A percentile compares a stretch with the other conserved stretches of the same genome.
Conservation (phyloP, 2,113 vertebrate genomes). For the Danionella cerebrum region DNA sequence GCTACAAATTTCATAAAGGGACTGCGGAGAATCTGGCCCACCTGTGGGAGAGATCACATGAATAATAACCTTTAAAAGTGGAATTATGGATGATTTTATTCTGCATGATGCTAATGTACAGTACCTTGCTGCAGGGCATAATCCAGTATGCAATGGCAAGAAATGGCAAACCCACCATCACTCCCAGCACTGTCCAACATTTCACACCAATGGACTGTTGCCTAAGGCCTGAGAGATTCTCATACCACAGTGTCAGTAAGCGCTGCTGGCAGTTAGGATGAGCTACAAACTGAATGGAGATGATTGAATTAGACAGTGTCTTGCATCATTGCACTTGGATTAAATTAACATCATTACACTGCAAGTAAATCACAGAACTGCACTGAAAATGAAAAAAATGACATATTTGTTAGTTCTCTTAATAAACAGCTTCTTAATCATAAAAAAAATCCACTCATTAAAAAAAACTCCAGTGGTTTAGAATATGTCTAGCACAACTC, state of each 20-base stretch:
- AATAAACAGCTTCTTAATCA: too few relatives aligned
- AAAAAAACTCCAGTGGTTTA: too few relatives aligned
- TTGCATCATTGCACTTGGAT: too few relatives aligned
- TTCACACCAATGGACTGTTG: constrained; percentile 81
- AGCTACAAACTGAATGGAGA: constrained; percentile 74
- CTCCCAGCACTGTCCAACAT: constrained; percentile 79
- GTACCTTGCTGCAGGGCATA: constrained; percentile 81
- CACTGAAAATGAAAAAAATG: too few relatives aligned
- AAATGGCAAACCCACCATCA: constrained; percentile 76
- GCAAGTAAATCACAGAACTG: too few relatives aligned
- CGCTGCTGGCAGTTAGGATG: constrained; percentile 88
- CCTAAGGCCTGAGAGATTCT: constrained; percentile 78
- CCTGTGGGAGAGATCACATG: constrained; percentile 51
- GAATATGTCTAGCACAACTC: too few relatives aligned
- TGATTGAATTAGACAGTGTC: neutral
- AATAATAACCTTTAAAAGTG: neutral
- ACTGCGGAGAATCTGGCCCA: constrained; percentile 77
- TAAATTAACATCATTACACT: neutral
- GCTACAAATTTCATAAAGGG: constrained; percentile 89
- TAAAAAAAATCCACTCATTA: too few relatives aligned
- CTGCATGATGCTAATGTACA: neutral
- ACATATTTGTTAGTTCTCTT: too few relatives aligned
- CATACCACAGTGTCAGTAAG: constrained; percentile 83
- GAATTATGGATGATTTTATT: neutral
- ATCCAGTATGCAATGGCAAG: constrained; percentile 82